Conservation (phyloP, 2,113 vertebrate species). For the Hyla sarda region DNA sequence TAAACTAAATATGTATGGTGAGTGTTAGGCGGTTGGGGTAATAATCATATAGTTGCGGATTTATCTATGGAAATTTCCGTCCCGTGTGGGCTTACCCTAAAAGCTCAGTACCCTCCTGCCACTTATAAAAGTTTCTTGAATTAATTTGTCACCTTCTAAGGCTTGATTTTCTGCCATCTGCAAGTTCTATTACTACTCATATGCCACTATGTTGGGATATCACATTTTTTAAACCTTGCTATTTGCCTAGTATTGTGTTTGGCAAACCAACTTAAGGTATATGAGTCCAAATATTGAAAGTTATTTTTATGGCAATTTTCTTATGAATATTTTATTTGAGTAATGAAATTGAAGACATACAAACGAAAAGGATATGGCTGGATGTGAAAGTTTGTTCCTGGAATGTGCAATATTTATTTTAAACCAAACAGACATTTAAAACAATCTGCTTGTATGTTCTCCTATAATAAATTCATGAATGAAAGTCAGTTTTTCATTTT, state of each 20-base stretch:
- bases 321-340: slow-evolving; percentile 47
- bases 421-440: neutral
- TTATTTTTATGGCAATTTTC: slow-evolving; percentile 47
- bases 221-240: slow-evolving; percentile 31
- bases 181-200: neutral
- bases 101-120: slow-evolving; percentile 3
- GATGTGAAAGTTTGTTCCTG: slow-evolving; percentile 37
- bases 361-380: slow-evolving; percentile 44
- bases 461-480: neutral
- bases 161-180: neutral
- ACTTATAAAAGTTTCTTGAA: neutral
- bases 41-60: no score
- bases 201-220: neutral
- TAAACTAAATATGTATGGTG: no score
- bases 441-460: slow-evolving; percentile 28
- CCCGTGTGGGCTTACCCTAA: no score
- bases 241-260: slow-evolving; percentile 24
- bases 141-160: neutral
- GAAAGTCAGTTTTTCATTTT: neutral
- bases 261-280: slow-evolving; percentile 28
- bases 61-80: no score
- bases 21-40: no score
- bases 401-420: slow-evolving; percentile 38
- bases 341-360: slow-evolving; percentile 34
- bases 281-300: slow-evolving; percentile 49